These are phyloP conservation scores for Zaprionus kolodkinae DNA, from an alignment of 1,140 invertebrate genomes.

Conservation along the genomic window DNA sequence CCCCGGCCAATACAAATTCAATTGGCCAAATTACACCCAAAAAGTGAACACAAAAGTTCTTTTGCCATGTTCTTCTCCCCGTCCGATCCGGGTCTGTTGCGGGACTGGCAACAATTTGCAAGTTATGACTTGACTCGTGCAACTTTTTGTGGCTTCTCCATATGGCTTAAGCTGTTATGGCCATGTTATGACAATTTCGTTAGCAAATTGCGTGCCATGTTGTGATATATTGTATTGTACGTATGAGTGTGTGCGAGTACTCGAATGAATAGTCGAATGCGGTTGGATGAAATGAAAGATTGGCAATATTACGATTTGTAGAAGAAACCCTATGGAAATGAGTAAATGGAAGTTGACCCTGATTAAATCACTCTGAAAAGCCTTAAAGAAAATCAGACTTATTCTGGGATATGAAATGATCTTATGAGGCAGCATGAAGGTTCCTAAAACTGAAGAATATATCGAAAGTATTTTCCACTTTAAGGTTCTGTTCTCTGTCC, in stretches of 20 bases:
- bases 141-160: constrained; percentile 42
- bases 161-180: constrained; percentile 30
- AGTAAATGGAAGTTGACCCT: background rate
- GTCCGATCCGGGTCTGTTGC: constrained; percentile 4
- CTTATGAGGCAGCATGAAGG: no score
- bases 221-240: constrained; percentile 1
- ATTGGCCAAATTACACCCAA: constrained; percentile 63
- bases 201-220: constrained; percentile 39
- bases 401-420: background rate
- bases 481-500: background rate
- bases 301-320: background rate
- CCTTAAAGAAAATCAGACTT: no score
- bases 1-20: constrained; percentile 59
- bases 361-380: background rate
- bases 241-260: no score
- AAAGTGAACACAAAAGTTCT: constrained; percentile 51
- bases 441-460: background rate
- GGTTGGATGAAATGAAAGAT: background rate
- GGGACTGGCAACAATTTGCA: constrained; percentile 37
- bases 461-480: background rate
- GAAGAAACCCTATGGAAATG: background rate
- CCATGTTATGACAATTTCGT: constrained; percentile 49
- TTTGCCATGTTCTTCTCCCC: background rate
- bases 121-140: constrained; percentile 32
- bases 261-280: background rate